Base-by-base conservation (phyloP, 2,797 vertebrate genomes). In the Dryobates pubescens region DNA sequence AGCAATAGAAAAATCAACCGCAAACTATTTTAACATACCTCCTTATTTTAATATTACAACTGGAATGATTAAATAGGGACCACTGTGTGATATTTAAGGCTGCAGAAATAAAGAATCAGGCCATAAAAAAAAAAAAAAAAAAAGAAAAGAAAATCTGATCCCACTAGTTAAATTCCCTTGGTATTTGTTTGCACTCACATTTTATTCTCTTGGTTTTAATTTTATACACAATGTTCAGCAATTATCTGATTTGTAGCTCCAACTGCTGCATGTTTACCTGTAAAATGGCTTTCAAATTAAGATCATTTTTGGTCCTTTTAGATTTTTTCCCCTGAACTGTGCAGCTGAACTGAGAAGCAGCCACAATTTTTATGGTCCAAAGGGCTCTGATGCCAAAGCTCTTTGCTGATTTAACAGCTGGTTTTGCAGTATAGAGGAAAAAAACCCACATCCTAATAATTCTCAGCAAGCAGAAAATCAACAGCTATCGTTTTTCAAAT, bases 391-490 rank as follows among this genome's bases (percentile, higher is more conserved):
- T n/a, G 36, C 57, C 56, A 86, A 87, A 75, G 82, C 51, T 41
- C 91, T 93, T 92, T 89, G 41, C 91, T 94, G 82, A 94, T 95
- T 96, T 96, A 96, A 93, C 10, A 34, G 62, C 56, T 93, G 54
- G 64, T 91, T 94, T 92, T 91, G 62, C 82, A 93, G 62, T 77
- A 86, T 69, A 88, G 92, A 94, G 80, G 74, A 88, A 43, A 43
- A 43, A 43, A 24, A 51, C 13, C 15, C 41, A 49, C 12, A 24
- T 51, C 22, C 92, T 92, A 95, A 86, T 95, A 95, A 95, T 84
- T 96, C 91, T 88, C 79, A 81, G 79, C 73, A 81, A 94, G 94
- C 94, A 94, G 94, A 94, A 95, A 96, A 96, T 95, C 93, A 94
- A 93, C 95, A 93, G 80, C 88, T 86, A 86, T 82, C 67, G 1